These are phyloP conservation scores for Phyto melanocephala DNA, from an alignment of 2,888 invertebrate species.

Conservation along the genomic window DNA sequence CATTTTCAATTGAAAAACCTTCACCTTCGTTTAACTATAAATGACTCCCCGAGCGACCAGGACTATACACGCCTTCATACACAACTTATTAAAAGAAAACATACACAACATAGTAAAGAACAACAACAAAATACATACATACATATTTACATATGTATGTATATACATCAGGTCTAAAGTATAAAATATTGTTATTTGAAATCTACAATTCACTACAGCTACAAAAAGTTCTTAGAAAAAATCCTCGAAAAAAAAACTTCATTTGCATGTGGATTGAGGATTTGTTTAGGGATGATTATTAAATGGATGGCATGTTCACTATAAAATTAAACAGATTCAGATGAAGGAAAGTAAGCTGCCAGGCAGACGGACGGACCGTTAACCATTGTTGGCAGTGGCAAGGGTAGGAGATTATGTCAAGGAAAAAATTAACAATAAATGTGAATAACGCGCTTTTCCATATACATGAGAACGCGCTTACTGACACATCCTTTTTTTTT, in stretches of 20 bases:
- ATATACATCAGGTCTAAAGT: constrained; percentile 44
- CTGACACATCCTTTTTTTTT: not conserved
- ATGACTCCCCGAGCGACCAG: constrained; percentile 75
- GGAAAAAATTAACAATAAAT: constrained; percentile 4
- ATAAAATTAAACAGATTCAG: constrained; percentile 68
- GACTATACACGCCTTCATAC: constrained; percentile 5
- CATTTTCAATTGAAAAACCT: constrained; percentile 72
- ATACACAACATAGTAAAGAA: constrained; percentile 20
- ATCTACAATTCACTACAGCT: constrained; percentile 2
- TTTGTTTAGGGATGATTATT: constrained; percentile 76
- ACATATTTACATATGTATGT: not conserved
- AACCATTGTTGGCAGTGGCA: constrained; percentile 13
- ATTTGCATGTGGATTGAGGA: constrained; percentile 64
- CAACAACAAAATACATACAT: constrained; percentile 7
- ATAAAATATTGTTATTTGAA: constrained; percentile 54
- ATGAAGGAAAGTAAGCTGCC: constrained; percentile 8
- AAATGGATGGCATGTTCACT: constrained; percentile 78
- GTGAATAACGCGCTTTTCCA: constrained; percentile 52
- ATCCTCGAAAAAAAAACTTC: constrained; percentile 31
- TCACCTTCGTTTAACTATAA: constrained; percentile 75
- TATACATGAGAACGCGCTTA: constrained; percentile 6
- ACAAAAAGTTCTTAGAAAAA: constrained; percentile 29
- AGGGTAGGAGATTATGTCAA: constrained; percentile 31
- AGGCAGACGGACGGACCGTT: constrained; percentile 30
- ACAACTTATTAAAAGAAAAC: not conserved